Base-by-base conservation (phyloP, 2,113 vertebrate species). In the Porphyrio hochstetteri region DNA sequence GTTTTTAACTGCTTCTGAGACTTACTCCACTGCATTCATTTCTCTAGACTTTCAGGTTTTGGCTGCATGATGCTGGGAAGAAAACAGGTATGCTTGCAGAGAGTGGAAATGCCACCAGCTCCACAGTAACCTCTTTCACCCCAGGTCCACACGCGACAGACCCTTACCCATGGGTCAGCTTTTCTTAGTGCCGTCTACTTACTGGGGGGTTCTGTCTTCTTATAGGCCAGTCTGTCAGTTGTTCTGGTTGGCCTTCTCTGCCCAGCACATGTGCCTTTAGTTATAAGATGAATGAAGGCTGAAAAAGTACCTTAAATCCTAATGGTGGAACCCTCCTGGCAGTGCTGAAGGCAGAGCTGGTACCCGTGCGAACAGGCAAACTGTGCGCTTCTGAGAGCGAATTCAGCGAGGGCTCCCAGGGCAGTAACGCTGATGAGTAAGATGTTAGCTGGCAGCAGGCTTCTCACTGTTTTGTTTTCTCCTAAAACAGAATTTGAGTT, bases 101-200 rank as follows among this genome's bases (percentile, higher is more conserved):
- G 40, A 28, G 55, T 64, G 29, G n/a, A 59, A 88, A 14, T 86
- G 42, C 68, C 8, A 53, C 57, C 36, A 86, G 53, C 63, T 59
- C 40, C n/a, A 28, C 27, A 20, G 64, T 40, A 42, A 42, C 20
- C 12, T 82, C 69, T 82, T 78, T 59, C 3, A 33, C 42, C 29
- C 78, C 36, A 55, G 65, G 7, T 83, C 46, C 75, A 33, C n/a
- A 21, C 13, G n/a, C 52, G 40, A 2, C 23, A 60, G 31, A 67
- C 29, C 7, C 36, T 29, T 57, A 46, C 23, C 59, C 0, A 0
- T 70, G 61, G 29, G 35, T 53, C 61, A 90, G 77, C 44, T 82
- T 63, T 71, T 57, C 68, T 55, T 78, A 57, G 33, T 4, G 1
- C 42, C 1, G 0, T n/a, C n/a, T 68, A 0, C 33, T 52, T 74